Evolutionary conservation across 2,113 vertebrate species (phyloP).

Genomic region (Chiloscyllium plagiosum): DNA sequence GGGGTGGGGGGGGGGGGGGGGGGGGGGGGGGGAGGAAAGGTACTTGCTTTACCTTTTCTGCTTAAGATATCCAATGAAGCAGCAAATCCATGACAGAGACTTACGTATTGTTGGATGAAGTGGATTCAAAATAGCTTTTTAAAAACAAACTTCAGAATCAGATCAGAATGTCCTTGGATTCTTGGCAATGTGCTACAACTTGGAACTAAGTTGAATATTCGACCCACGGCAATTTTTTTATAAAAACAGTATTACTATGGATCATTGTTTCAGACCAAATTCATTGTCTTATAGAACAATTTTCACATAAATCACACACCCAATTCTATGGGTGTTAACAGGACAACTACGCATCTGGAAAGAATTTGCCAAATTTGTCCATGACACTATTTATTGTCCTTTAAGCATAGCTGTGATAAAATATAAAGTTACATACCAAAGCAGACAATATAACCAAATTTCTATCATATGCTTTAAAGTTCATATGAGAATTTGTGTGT

Average conservation of each 20-base stretch:
- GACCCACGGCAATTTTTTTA: not conserved
- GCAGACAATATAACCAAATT: not conserved
- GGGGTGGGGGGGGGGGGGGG: no score
- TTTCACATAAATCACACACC: constrained; percentile 29
- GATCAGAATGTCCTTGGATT: constrained; percentile 5
- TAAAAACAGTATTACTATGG: not conserved
- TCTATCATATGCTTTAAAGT: not conserved
- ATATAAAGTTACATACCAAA: not conserved
- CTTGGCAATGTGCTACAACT: not conserved
- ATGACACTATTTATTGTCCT: not conserved
- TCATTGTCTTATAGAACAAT: constrained; percentile 16
- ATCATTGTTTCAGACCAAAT: constrained; percentile 16
- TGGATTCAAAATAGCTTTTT: not conserved
- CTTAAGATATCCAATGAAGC: not conserved
- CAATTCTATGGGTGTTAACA: not conserved
- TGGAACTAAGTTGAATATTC: not conserved
- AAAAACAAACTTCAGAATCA: not conserved
- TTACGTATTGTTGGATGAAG: not conserved
- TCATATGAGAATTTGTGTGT: not conserved
- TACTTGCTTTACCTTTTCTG: not conserved
- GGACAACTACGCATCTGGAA: not conserved
- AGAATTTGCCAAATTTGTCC: not conserved
- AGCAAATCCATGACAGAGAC: not conserved
- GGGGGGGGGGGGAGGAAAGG: no score
- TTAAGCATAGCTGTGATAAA: constrained; percentile 1